phyloP scores from a whole-genome alignment of 2,113 vertebrate genomes.

The Oriolus oriolus region DNA sequence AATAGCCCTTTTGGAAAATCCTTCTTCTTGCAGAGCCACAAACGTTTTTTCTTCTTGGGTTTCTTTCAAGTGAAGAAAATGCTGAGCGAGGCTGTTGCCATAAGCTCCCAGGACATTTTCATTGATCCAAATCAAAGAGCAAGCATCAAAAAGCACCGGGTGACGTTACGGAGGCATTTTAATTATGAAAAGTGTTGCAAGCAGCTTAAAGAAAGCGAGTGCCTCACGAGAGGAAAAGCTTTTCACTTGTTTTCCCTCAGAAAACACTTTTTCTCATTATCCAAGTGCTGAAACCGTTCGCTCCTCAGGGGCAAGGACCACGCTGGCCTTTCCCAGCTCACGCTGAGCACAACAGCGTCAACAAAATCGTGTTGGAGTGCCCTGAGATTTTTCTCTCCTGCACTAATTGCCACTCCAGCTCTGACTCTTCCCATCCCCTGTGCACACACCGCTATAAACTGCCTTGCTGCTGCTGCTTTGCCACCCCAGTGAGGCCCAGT shows the following conservation, averaged over 20 bases:
- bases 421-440: neutral
- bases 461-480: neutral
- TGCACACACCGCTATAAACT: neutral
- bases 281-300: fast-evolving
- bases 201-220: neutral
- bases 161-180: neutral
- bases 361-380: neutral
- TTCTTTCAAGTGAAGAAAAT: conserved; percentile 16
- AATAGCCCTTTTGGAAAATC: neutral
- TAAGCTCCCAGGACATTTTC: conserved; percentile 32
- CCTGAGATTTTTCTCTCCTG: neutral
- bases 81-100: conserved; percentile 9
- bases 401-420: neutral
- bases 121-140: conserved; percentile 34
- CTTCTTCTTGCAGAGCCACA: neutral
- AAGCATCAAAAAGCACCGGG: neutral
- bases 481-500: neutral
- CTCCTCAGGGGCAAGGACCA: neutral
- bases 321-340: neutral
- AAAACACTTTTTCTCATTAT: neutral
- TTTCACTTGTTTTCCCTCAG: neutral
- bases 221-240: neutral
- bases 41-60: neutral
- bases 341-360: neutral
- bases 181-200: neutral